Conservation (phyloP, 2,888 invertebrate species). For the Eupsilia transversa region DNA sequence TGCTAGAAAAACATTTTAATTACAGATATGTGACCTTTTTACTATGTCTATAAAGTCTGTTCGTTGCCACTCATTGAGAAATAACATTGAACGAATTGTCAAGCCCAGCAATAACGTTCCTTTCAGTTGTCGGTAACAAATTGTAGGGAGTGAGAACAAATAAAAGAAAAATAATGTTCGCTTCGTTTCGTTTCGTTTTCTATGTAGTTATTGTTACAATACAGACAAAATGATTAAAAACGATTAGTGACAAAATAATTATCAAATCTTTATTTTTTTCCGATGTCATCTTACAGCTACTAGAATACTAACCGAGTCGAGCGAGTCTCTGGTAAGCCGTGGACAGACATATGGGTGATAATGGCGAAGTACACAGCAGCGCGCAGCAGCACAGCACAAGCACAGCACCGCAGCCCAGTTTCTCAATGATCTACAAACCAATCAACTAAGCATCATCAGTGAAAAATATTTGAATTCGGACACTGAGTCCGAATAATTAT, state of each 20-base stretch:
- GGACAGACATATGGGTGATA: too few species aligned
- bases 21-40: not conserved
- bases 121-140: constrained; percentile 30
- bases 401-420: too few species aligned
- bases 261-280: too few species aligned
- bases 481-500: too few species aligned
- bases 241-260: not conserved
- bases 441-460: too few species aligned
- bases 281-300: too few species aligned
- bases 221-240: not conserved
- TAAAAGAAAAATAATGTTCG: constrained; percentile 9
- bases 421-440: too few species aligned
- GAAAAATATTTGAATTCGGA: too few species aligned
- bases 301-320: too few species aligned
- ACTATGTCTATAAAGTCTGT: not conserved
- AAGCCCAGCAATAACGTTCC: constrained; percentile 20
- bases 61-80: constrained; percentile 26
- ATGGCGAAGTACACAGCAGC: too few species aligned
- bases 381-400: too few species aligned
- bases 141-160: constrained; percentile 16
- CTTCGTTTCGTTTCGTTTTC: constrained; percentile 4
- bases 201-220: not conserved
- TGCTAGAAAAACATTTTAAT: constrained; percentile 14
- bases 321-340: too few species aligned
- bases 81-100: constrained; percentile 42